Percentiles rank a stretch among this genome's conserved stretches.
These are phyloP conservation scores for Rhodophaea formosa DNA, from an alignment of 2,888 invertebrate species.

Conservation along the genomic window DNA sequence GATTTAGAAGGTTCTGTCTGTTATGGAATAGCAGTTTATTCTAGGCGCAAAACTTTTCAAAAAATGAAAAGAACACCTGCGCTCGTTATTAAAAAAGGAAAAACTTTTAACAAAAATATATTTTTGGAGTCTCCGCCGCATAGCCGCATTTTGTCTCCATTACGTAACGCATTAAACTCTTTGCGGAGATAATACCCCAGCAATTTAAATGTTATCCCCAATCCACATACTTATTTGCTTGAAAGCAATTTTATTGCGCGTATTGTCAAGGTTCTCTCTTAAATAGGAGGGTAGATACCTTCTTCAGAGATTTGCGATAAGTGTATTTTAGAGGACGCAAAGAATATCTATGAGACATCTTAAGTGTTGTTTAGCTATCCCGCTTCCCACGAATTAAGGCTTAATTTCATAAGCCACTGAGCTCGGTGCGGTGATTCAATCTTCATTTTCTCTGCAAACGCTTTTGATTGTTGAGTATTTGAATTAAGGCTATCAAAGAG, in stretches of 20 bases:
- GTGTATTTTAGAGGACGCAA: conserved; percentile 6
- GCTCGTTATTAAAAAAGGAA: background rate
- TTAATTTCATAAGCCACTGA: conserved; percentile 48
- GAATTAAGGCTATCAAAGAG: background rate
- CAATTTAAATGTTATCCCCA: conserved; percentile 15
- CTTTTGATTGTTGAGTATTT: background rate
- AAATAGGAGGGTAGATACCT: conserved; percentile 19
- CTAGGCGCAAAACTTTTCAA: background rate
- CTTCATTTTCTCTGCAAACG: conserved; percentile 22
- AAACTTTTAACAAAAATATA: background rate
- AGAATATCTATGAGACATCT: conserved; percentile 6
- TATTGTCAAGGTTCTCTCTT: conserved; percentile 16
- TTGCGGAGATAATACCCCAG: conserved; percentile 2
- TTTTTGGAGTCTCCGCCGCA: background rate
- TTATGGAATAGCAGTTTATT: too few species aligned
- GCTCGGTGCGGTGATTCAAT: conserved; percentile 39
- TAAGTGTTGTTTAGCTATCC: conserved; percentile 1
- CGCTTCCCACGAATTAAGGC: conserved; percentile 27
- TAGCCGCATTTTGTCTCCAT: background rate
- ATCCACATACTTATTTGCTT: conserved; percentile 18
- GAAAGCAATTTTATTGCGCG: conserved; percentile 25
- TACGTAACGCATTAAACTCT: conserved; percentile 8
- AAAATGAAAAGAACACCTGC: background rate
- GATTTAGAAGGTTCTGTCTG: too few species aligned
- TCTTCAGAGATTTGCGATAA: conserved; percentile 20